Percentiles rank a stretch among this genome's conserved stretches.
phyloP scores from a whole-genome alignment of 2,797 vertebrate species.

The Bradypodion pumilum region DNA sequence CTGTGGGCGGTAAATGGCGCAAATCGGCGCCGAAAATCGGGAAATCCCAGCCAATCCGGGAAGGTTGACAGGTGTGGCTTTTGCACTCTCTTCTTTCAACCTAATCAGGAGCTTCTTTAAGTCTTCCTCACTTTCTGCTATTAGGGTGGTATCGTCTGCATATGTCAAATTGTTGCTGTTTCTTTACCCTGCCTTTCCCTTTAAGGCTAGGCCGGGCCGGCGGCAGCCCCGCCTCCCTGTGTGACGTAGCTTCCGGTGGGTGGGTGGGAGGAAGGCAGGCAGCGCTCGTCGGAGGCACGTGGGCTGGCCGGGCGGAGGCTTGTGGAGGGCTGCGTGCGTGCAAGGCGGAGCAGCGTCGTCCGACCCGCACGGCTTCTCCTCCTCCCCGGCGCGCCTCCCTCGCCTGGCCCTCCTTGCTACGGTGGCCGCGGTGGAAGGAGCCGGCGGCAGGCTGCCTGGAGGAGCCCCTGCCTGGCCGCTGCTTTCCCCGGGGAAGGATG shows the following conservation, averaged over 20 bases:
- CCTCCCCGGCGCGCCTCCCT: not conserved
- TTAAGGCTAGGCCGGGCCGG: accelerated
- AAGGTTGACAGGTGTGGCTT: too few relatives aligned
- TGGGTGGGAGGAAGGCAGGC: not conserved
- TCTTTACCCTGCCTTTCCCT: not conserved
- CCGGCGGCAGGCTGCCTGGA: not conserved
- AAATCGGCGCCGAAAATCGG: too few relatives aligned
- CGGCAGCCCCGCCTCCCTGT: not conserved
- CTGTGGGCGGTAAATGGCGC: too few relatives aligned
- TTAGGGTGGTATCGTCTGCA: too few relatives aligned
- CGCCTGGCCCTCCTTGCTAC: not conserved
- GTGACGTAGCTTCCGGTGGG: slow-evolving; percentile 15
- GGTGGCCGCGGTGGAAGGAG: slow-evolving; percentile 37
- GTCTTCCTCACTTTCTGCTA: too few relatives aligned
- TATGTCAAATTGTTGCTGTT: too few relatives aligned
- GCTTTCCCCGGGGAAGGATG: slow-evolving; percentile 9
- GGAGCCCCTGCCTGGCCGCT: slow-evolving; percentile 7
- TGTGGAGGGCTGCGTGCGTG: not conserved
- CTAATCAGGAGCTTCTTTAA: too few relatives aligned
- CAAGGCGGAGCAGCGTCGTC: not conserved
- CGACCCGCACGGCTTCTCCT: too few relatives aligned
- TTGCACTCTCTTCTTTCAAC: too few relatives aligned
- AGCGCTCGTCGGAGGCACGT: not conserved
- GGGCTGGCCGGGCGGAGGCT: not conserved
- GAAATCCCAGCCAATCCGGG: too few relatives aligned